Percentiles rank a stretch among this genome's conserved stretches.
Conservation (phyloP, 1,140 invertebrate species). For the Halictus rubicundus region DNA sequence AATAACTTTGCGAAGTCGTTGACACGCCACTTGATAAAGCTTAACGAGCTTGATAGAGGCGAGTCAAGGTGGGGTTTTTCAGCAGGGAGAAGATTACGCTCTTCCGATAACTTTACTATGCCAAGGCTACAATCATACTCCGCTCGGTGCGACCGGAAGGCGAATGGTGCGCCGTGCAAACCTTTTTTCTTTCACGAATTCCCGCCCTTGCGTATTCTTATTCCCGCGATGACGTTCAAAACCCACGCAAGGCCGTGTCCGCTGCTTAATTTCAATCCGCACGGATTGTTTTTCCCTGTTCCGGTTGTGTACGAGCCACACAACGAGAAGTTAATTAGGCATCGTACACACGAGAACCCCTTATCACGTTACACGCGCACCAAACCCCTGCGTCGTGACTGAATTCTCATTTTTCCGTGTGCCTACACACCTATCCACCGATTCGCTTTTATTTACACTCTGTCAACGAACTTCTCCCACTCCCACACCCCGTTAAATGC, state of each 20-base stretch:
- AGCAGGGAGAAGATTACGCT: constrained; percentile 61
- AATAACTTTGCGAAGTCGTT: constrained; percentile 29
- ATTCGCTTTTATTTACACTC: constrained; percentile 23
- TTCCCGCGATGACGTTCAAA: constrained; percentile 20
- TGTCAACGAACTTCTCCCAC: neutral
- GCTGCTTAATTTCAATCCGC: constrained; percentile 44
- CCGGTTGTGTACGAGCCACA: constrained; percentile 35
- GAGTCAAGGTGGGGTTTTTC: constrained; percentile 45
- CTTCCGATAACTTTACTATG: constrained; percentile 59
- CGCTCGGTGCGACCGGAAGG: constrained; percentile 26
- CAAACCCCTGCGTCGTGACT: constrained; percentile 17
- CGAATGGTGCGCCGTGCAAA: neutral
- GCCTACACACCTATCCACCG: neutral
- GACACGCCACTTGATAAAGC: constrained; percentile 26
- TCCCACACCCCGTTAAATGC: neutral
- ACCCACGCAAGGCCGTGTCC: constrained; percentile 30
- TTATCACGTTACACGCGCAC: constrained; percentile 39
- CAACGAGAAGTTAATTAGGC: constrained; percentile 47
- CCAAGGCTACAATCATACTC: constrained; percentile 66
- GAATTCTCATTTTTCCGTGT: constrained; percentile 7
- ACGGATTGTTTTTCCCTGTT: constrained; percentile 45
- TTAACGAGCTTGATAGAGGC: constrained; percentile 35
- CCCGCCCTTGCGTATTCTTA: constrained; percentile 22
- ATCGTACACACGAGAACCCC: constrained; percentile 45
- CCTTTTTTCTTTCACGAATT: constrained; percentile 18